phyloP scores from a whole-genome alignment of 2,888 invertebrate species.

The Mantis religiosa region DNA sequence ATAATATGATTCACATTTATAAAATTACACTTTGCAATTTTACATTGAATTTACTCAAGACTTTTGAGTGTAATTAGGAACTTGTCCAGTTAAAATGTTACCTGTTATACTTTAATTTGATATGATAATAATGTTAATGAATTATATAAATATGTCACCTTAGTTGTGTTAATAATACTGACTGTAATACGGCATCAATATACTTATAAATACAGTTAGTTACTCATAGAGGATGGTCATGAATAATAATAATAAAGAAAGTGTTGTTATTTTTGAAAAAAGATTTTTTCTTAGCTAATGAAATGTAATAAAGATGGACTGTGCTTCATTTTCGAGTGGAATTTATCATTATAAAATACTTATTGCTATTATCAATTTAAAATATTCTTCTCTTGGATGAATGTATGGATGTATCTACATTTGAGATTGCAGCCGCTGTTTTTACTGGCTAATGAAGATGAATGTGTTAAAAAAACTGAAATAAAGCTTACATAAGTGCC shows the following conservation, averaged over 20 bases:
- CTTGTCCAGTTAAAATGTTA: neutral
- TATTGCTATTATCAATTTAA: constrained; percentile 16
- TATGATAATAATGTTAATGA: neutral
- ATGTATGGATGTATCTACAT: constrained; percentile 18
- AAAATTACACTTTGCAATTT: constrained; percentile 5
- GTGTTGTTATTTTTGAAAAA: constrained; percentile 33
- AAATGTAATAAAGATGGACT: constrained; percentile 28
- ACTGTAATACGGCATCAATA: constrained; percentile 9
- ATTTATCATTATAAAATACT: constrained; percentile 23
- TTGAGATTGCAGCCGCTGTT: constrained; percentile 24
- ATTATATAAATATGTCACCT: neutral
- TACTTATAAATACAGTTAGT: constrained; percentile 11
- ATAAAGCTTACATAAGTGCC: constrained; percentile 30
- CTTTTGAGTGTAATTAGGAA: constrained; percentile 17
- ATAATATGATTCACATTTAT: constrained; percentile 5
- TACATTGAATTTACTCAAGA: constrained; percentile 14
- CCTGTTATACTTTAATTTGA: neutral
- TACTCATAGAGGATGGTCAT: neutral
- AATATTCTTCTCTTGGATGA: constrained; percentile 23
- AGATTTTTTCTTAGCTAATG: constrained; percentile 31
- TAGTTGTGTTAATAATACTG: constrained; percentile 4
- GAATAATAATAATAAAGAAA: constrained; percentile 19
- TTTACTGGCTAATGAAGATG: constrained; percentile 23
- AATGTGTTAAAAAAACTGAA: constrained; percentile 26
- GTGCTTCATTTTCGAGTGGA: constrained; percentile 29